phyloP scores from a whole-genome alignment of 92 coral and sea anemone genomes.

The Palythoa grandis region DNA sequence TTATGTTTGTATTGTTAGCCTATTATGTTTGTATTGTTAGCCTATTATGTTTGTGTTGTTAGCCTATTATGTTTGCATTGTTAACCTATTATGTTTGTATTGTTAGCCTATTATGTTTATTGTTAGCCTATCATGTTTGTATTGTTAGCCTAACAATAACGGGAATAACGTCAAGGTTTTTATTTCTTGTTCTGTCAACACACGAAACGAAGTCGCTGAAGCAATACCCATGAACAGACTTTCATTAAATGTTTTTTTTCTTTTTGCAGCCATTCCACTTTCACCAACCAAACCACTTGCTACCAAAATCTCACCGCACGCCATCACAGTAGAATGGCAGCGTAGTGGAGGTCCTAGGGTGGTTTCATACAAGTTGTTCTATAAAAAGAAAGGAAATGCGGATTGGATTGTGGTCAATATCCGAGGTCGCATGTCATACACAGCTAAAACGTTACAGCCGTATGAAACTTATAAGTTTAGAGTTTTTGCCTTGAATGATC shows the following conservation, averaged over 20 bases:
- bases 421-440: slow-evolving; percentile 68
- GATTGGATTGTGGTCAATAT: slow-evolving; percentile 65
- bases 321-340: slow-evolving; percentile 83
- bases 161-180: background rate
- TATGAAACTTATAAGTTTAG: slow-evolving; percentile 77
- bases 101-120: too few species aligned
- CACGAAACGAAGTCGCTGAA: background rate
- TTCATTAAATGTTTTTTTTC: background rate
- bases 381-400: slow-evolving; percentile 58
- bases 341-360: slow-evolving; percentile 68
- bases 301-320: slow-evolving; percentile 58
- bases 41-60: too few species aligned
- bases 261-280: slow-evolving; percentile 72
- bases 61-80: too few species aligned
- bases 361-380: slow-evolving; percentile 67
- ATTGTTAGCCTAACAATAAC: too few species aligned
- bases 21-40: too few species aligned
- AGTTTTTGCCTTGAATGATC: slow-evolving; percentile 74
- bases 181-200: background rate
- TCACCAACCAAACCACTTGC: slow-evolving; percentile 75
- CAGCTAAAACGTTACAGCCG: slow-evolving; percentile 60
- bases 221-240: background rate
- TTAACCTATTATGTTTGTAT: too few species aligned
- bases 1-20: too few species aligned
- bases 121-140: too few species aligned